Base-by-base conservation (phyloP, 1,140 invertebrate species). In the Acromyrmex charruanus region DNA sequence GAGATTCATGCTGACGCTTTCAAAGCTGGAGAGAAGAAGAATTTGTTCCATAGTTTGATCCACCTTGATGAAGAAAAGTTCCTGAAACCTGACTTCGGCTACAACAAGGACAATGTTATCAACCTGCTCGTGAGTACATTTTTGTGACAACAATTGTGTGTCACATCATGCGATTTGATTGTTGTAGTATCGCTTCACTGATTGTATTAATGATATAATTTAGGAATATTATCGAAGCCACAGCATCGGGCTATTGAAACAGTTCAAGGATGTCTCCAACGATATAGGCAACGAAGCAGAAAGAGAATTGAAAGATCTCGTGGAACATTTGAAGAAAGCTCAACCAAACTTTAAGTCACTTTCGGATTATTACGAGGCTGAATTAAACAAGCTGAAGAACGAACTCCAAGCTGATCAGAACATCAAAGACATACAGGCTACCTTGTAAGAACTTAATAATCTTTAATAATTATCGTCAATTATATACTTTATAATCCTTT, bases 361-460 rank as follows among this genome's bases (percentile, higher is more conserved):
- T 0, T 90, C 95, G 9, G 95, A 96, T 2, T 96, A 96, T 59
- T 97, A 97, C 92, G 92, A 95, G 21, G 91, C 94, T 0, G 97
- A 97, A 93, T 49, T 97, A 1, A 94, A 96, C 14, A 96, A 96
- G 86, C 89, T 98, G 3, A 94, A 96, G 55, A 93, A 96, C 7
- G 97, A 98, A 90, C 93, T 98, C 0, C 93, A 96, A 35, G 95
- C 95, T 31, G 97, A 98, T 90, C 96, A 97, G 77, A 95, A 96
- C 1, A 89, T 98, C 49, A 96, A 97, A 89, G 96, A 97, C 84
- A 95, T 97, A 18, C 95, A 96, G n/a, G 96, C 97, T 53, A 94
- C 95, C n/a, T 91, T 97, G 96, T 97, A 95, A 96, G 96, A 25
- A 63, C 9, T 55, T 39, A 51, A 82, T 95, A 86, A 79, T 16